Percentiles rank a stretch among this genome's conserved stretches.
These are phyloP conservation scores for Euplagia quadripunctaria DNA, from an alignment of 2,888 invertebrate species.

Conservation along the genomic window DNA sequence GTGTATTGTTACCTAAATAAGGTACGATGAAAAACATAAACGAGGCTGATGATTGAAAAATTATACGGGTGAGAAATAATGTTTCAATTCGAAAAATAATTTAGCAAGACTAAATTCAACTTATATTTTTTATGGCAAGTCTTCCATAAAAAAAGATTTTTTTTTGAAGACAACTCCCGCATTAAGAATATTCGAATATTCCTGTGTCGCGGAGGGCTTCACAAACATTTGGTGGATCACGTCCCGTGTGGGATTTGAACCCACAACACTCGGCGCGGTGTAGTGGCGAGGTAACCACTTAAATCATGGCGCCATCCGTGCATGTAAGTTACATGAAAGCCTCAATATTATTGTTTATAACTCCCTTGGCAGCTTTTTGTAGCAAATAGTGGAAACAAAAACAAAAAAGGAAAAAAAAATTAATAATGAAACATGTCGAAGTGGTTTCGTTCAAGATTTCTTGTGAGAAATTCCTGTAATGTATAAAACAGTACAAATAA, in stretches of 20 bases:
- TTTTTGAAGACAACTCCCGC: too few relatives aligned
- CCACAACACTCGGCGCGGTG: too few relatives aligned
- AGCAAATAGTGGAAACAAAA: not conserved
- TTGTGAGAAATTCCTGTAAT: conserved; percentile 4
- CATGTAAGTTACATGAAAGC: not conserved
- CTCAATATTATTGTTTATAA: not conserved
- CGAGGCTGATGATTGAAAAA: not conserved
- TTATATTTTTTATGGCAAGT: not conserved
- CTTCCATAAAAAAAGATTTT: not conserved
- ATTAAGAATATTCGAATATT: too few relatives aligned
- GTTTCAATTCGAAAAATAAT: not conserved
- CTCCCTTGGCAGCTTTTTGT: not conserved
- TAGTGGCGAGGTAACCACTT: too few relatives aligned
- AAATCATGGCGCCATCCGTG: too few relatives aligned
- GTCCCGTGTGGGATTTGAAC: too few relatives aligned
- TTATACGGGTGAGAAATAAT: not conserved
- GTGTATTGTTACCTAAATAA: not conserved
- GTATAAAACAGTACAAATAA: conserved; percentile 22
- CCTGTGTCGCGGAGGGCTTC: too few relatives aligned
- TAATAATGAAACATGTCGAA: not conserved
- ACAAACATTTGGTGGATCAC: too few relatives aligned
- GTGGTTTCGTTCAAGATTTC: not conserved
- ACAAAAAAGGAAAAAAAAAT: not conserved
- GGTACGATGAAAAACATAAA: not conserved
- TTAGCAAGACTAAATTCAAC: not conserved